Evolutionary conservation across 2,797 vertebrate species (phyloP), one percentile per base, ranked within the genome.

Genomic region (Onychomys arenicola): DNA sequence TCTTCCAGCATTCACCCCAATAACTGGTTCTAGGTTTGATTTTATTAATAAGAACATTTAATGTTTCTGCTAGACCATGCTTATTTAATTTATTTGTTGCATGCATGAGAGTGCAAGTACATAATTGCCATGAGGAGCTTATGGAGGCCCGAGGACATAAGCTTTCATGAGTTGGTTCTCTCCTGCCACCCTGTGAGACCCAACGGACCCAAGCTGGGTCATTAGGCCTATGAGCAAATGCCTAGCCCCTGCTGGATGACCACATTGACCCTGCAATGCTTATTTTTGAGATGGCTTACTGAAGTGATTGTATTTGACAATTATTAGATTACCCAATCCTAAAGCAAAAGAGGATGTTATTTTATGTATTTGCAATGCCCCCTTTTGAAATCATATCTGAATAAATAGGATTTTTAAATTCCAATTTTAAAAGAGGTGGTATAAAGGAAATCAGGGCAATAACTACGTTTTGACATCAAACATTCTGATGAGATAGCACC

Each of bases 401-500:
- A n/a, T 82, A 92, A 96, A 85, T 9, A 13, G 29, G 32, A 52
- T 94, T 96, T 96, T 90, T 55, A 91, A 87, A 90, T 93, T 95
- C 94, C 49, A 77, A n/a, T 85, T 96, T 96, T 91, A 63, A 96
- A 97, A 67, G 19, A 52, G 73, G 96, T 59, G 84, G n/a, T 96
- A 46, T 59, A 80, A 85, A 43, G 32, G 27, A 94, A 97, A 96
- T 88, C 93, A 94, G 93, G 93, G 86, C 34, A 83, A 61, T 86
- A 81, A 63, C 91, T 95, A 61, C 96, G 91, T 94, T 94, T 91
- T 88, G 94, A 84, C 92, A 90, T 95, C 61, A 93, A 90, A 86
- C n/a, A 57, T 86, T 95, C 83, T 94, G 94, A 96, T 94, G 95
- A 94, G 21, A 85, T 49, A 83, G 95, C 49, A 91, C 27, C 96